Conservation (phyloP, 2,797 vertebrate genomes). For the Hypotaenidia okinawae region DNA sequence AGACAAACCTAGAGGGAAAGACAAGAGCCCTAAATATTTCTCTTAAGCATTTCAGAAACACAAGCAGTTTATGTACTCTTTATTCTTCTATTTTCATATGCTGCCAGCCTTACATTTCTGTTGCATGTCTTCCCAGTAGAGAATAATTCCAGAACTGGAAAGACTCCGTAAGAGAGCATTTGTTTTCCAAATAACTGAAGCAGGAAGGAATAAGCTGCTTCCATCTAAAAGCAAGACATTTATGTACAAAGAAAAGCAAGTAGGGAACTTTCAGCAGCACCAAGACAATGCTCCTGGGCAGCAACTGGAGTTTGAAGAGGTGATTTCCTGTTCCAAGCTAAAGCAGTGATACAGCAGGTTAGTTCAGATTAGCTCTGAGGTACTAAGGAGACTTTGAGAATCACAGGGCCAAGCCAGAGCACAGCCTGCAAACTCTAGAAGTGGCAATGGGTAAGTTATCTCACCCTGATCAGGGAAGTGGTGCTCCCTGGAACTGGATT, state of each 20-base stretch:
- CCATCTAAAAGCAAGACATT: background rate
- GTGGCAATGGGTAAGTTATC: background rate
- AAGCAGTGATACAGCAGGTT: background rate
- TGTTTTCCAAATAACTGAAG: background rate
- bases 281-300: rapidly evolving
- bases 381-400: background rate
- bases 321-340: background rate
- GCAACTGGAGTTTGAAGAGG: rapidly evolving
- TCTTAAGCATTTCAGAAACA: background rate
- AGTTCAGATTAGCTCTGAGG: rapidly evolving
- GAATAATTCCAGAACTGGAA: background rate
- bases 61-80: background rate
- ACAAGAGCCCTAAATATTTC: background rate
- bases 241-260: rapidly evolving
- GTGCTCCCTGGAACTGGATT: too few species aligned
- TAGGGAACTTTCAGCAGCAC: rapidly evolving
- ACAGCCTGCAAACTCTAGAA: background rate
- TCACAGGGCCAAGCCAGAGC: background rate
- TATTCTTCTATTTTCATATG: rapidly evolving
- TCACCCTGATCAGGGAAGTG: background rate
- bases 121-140: rapidly evolving
- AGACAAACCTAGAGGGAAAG: constrained; percentile 85
- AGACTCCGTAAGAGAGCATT: too few species aligned
- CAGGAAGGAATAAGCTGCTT: background rate
- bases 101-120: background rate